These are phyloP conservation scores for Aptenodytes forsteri DNA, from an alignment of 2,113 vertebrate species.

Conservation along the genomic window DNA sequence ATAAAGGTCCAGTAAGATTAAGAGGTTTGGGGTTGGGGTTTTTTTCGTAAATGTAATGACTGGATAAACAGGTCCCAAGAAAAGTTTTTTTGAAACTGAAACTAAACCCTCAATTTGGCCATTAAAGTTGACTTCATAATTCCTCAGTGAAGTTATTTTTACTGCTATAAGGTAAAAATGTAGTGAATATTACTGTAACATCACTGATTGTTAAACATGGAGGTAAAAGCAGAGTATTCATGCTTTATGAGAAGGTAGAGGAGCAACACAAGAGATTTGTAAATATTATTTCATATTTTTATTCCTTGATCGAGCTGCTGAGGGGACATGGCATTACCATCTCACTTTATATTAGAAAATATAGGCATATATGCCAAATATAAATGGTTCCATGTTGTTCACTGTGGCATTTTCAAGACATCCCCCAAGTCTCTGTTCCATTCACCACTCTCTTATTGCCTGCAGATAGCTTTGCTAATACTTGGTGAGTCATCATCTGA, in stretches of 20 bases:
- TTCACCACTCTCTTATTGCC: background rate
- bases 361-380: background rate
- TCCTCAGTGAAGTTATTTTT: background rate
- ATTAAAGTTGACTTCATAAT: background rate
- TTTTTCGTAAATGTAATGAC: background rate
- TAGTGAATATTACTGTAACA: background rate
- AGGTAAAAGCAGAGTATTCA: background rate
- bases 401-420: background rate
- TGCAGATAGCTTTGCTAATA: background rate
- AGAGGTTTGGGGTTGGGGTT: background rate
- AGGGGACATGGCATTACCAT: background rate
- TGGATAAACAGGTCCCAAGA: background rate
- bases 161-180: background rate
- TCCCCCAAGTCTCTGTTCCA: background rate
- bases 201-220: background rate
- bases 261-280: background rate
- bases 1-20: background rate
- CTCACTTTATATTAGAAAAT: background rate
- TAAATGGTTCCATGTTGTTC: background rate
- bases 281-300: background rate
- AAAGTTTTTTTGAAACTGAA: background rate
- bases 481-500: background rate
- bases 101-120: background rate
- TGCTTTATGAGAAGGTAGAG: background rate
- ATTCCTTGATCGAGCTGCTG: background rate